phyloP scores from a whole-genome alignment of 1,140 invertebrate species.

The Anoplophora glabripennis region DNA sequence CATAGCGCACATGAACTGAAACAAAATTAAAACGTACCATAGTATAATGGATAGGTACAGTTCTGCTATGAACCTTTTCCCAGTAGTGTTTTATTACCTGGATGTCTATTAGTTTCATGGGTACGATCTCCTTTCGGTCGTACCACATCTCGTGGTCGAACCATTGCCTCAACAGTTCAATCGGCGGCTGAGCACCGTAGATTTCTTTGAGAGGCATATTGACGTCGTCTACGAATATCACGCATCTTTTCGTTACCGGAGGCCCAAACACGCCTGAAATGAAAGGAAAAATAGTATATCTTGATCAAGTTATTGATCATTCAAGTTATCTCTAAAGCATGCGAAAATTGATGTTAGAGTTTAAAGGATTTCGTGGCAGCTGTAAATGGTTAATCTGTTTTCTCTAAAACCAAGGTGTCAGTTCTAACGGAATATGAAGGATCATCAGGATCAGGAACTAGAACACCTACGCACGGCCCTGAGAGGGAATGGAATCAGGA shows the following conservation, averaged over 20 bases:
- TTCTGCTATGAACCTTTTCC: slow-evolving; percentile 65
- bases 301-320: not conserved
- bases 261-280: slow-evolving; percentile 59
- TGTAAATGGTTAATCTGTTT: no score
- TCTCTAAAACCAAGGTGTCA: no score
- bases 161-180: slow-evolving; percentile 68
- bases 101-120: slow-evolving; percentile 85
- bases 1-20: slow-evolving; percentile 76
- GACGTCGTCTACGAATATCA: slow-evolving; percentile 72
- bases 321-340: not conserved
- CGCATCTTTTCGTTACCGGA: slow-evolving; percentile 58
- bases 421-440: no score
- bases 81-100: slow-evolving; percentile 59
- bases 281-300: not conserved
- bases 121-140: slow-evolving; percentile 43
- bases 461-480: no score
- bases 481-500: no score
- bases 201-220: slow-evolving; percentile 67
- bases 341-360: no score
- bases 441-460: no score
- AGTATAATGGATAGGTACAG: slow-evolving; percentile 60
- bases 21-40: slow-evolving; percentile 52
- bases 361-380: no score
- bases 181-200: slow-evolving; percentile 69
- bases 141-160: slow-evolving; percentile 68